Evolutionary conservation across 2,113 vertebrate genomes (phyloP).

Genomic region (Petaurus breviceps): DNA sequence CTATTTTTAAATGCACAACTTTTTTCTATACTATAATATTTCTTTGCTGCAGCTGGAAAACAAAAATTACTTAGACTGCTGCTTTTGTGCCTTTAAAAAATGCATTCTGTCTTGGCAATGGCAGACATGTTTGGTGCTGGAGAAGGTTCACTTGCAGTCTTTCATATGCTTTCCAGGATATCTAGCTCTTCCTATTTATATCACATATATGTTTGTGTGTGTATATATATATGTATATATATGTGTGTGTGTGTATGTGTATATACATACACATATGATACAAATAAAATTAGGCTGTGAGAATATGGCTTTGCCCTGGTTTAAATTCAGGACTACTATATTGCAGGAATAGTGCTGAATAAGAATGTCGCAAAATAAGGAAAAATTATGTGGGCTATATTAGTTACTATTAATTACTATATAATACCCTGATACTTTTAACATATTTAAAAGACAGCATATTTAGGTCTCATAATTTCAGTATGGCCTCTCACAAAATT

Average conservation of each 20-base stretch:
- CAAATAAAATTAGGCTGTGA: slow-evolving; percentile 52
- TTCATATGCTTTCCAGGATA: slow-evolving; percentile 59
- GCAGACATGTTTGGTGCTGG: slow-evolving; percentile 70
- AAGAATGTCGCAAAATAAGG: slow-evolving; percentile 49
- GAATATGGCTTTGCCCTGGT: slow-evolving; percentile 51
- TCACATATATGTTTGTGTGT: background rate
- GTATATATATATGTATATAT: background rate
- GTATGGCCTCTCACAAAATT: slow-evolving; percentile 42
- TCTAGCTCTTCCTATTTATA: slow-evolving; percentile 54
- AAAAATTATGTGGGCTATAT: slow-evolving; percentile 13
- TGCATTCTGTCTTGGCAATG: slow-evolving; percentile 82
- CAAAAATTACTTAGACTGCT: slow-evolving; percentile 76
- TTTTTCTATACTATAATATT: slow-evolving; percentile 78
- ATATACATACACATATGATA: background rate
- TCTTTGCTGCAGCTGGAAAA: slow-evolving; percentile 73
- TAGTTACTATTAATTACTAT: background rate
- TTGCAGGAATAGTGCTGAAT: slow-evolving; percentile 56
- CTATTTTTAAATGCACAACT: slow-evolving; percentile 73
- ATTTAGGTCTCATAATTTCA: slow-evolving; percentile 62
- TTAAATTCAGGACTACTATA: slow-evolving; percentile 65
- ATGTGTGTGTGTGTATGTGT: background rate
- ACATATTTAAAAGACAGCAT: slow-evolving; percentile 46
- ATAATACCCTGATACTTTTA: slow-evolving; percentile 11
- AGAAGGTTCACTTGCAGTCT: slow-evolving; percentile 60
- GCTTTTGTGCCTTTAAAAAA: slow-evolving; percentile 84